phyloP scores from a whole-genome alignment of 1,140 invertebrate species.

The Meloidogyne exigua region DNA sequence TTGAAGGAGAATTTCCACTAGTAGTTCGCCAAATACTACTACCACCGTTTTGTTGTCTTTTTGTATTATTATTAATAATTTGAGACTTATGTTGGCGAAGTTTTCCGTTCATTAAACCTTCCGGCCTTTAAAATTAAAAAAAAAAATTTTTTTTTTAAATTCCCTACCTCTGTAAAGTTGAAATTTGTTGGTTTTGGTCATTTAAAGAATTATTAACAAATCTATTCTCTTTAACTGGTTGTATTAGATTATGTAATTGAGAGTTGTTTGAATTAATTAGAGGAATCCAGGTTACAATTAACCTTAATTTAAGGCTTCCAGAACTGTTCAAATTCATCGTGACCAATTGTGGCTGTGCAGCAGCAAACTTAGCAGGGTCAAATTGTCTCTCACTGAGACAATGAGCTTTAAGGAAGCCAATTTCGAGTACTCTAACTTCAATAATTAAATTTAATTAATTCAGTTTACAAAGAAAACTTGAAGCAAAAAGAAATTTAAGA shows the following conservation, averaged over 20 bases:
- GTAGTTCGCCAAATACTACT: neutral
- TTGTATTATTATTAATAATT: neutral
- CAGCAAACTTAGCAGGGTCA: slow-evolving; percentile 71
- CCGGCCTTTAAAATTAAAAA: neutral
- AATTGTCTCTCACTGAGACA: slow-evolving; percentile 70
- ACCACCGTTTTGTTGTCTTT: neutral
- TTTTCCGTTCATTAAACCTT: neutral
- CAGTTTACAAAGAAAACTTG: too few species aligned
- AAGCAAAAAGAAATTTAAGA: too few species aligned
- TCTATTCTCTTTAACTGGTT: neutral
- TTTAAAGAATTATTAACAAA: neutral
- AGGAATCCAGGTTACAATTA: slow-evolving; percentile 71
- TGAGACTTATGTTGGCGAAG: neutral
- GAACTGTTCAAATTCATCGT: slow-evolving; percentile 71
- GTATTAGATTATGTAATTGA: neutral
- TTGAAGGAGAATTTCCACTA: neutral
- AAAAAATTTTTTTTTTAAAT: too few species aligned
- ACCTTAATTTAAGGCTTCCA: slow-evolving; percentile 71
- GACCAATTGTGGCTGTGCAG: slow-evolving; percentile 71
- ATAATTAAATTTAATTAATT: too few species aligned
- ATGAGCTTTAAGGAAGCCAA: slow-evolving; percentile 66
- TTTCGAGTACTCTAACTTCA: slow-evolving; percentile 71
- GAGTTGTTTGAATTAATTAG: slow-evolving; percentile 64
- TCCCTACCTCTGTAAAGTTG: neutral
- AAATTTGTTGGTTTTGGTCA: neutral